Conservation (phyloP, 2,888 invertebrate genomes). For the Stegana nigrithorax region DNA sequence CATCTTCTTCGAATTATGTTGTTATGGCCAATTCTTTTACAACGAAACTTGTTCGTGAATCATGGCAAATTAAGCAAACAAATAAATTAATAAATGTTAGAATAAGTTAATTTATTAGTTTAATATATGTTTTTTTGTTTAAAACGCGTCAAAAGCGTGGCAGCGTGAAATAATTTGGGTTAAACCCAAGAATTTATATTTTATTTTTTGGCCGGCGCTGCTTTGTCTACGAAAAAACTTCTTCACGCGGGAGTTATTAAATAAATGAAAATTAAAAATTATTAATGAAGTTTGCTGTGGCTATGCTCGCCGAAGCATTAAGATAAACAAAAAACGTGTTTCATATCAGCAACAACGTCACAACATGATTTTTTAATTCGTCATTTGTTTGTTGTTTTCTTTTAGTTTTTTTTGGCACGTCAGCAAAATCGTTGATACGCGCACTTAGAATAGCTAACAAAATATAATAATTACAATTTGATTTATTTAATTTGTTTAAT, state of each 20-base stretch:
- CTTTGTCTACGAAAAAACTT: neutral
- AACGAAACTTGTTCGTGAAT: conserved; percentile 49
- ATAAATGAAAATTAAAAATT: neutral
- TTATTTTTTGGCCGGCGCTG: neutral
- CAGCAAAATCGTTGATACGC: neutral
- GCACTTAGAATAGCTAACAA: neutral
- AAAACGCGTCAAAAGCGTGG: neutral
- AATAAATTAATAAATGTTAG: neutral
- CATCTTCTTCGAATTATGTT: conserved; percentile 2
- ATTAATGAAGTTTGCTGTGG: neutral
- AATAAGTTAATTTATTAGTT: neutral
- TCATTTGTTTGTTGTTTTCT: neutral
- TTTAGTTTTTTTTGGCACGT: conserved; percentile 2
- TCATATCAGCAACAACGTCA: neutral
- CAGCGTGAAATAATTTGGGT: neutral
- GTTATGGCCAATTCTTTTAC: conserved; percentile 1
- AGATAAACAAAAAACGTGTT: neutral
- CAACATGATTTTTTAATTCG: neutral
- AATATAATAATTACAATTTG: neutral
- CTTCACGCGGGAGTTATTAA: too few relatives aligned
- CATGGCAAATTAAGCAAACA: conserved; percentile 23
- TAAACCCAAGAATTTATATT: neutral
- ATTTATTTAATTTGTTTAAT: neutral
- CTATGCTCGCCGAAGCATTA: neutral
- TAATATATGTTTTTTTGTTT: neutral